Percentiles rank a stretch among this genome's conserved stretches.
Conservation (phyloP, 1,140 invertebrate species). For the Megalopta genalis region DNA sequence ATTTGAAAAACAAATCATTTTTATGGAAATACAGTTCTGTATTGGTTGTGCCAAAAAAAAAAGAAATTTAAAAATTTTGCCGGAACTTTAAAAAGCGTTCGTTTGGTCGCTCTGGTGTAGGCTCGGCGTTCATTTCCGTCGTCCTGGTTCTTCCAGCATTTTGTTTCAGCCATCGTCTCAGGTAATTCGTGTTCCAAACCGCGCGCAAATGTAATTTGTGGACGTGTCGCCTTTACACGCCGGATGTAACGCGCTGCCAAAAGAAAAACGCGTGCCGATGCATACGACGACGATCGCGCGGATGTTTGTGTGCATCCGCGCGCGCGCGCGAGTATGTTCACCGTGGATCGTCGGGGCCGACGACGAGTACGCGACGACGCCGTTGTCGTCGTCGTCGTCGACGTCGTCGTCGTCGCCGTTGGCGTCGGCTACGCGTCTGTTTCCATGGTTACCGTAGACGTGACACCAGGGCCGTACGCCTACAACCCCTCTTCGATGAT, state of each 20-base stretch:
- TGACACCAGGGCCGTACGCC: slow-evolving; percentile 55
- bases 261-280: slow-evolving; percentile 20
- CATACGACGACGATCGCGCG: neutral
- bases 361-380: slow-evolving; percentile 10
- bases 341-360: slow-evolving; percentile 16
- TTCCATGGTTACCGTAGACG: slow-evolving; percentile 67
- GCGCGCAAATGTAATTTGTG: slow-evolving; percentile 59
- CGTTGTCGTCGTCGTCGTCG: neutral
- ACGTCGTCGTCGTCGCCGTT: slow-evolving; percentile 38
- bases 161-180: neutral
- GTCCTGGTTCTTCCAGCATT: neutral
- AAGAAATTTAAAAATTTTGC: too few species aligned
- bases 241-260: neutral
- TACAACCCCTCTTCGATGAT: slow-evolving; percentile 50
- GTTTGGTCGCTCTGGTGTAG: too few species aligned
- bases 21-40: too few species aligned
- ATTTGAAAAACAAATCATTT: too few species aligned
- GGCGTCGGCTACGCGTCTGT: slow-evolving; percentile 64
- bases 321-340: neutral
- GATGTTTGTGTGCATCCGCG: neutral
- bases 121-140: too few species aligned
- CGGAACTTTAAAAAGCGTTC: too few species aligned
- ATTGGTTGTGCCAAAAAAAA: too few species aligned
- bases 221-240: slow-evolving; percentile 54
- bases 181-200: slow-evolving; percentile 25